Conservation (phyloP, 2,888 invertebrate genomes). For the Beris morrisii region DNA sequence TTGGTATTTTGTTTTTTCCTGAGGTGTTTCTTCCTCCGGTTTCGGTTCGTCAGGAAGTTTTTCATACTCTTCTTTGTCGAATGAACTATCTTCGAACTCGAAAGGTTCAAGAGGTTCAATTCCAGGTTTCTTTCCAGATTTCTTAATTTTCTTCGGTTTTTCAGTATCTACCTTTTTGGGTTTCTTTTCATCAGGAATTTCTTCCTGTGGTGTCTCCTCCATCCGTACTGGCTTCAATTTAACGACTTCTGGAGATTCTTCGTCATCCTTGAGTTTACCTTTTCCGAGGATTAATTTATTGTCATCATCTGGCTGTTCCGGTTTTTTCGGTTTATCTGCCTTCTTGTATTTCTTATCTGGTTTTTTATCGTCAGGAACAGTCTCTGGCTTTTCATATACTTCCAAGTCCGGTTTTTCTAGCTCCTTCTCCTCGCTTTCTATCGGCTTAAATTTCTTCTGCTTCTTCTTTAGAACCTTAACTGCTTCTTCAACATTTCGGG, state of each 20-base stretch:
- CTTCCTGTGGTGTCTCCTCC: slow-evolving; percentile 58
- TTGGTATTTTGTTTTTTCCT: slow-evolving; percentile 37
- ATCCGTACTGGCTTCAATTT: slow-evolving; percentile 46
- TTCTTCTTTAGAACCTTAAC: slow-evolving; percentile 64
- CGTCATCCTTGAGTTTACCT: background rate
- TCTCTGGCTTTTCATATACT: slow-evolving; percentile 39
- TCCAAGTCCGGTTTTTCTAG: slow-evolving; percentile 34
- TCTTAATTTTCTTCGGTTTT: slow-evolving; percentile 27
- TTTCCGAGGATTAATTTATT: slow-evolving; percentile 49
- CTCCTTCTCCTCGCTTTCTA: background rate
- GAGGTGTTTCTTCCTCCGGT: slow-evolving; percentile 17
- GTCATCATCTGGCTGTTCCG: slow-evolving; percentile 39
- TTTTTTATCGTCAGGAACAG: slow-evolving; percentile 42
- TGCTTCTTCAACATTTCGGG: slow-evolving; percentile 70
- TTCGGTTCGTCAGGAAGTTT: background rate
- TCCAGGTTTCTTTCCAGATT: slow-evolving; percentile 40
- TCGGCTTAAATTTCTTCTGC: slow-evolving; percentile 53
- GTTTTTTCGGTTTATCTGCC: slow-evolving; percentile 53
- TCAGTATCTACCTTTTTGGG: slow-evolving; percentile 56
- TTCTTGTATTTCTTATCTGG: slow-evolving; percentile 54
- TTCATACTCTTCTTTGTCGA: slow-evolving; percentile 47
- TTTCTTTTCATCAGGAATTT: slow-evolving; percentile 50
- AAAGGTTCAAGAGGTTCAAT: slow-evolving; percentile 10
- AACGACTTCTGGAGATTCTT: slow-evolving; percentile 9
- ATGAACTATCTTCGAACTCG: slow-evolving; percentile 42